Evolutionary conservation across 1,140 invertebrate species (phyloP).

Genomic region (Drosophila lowei): DNA sequence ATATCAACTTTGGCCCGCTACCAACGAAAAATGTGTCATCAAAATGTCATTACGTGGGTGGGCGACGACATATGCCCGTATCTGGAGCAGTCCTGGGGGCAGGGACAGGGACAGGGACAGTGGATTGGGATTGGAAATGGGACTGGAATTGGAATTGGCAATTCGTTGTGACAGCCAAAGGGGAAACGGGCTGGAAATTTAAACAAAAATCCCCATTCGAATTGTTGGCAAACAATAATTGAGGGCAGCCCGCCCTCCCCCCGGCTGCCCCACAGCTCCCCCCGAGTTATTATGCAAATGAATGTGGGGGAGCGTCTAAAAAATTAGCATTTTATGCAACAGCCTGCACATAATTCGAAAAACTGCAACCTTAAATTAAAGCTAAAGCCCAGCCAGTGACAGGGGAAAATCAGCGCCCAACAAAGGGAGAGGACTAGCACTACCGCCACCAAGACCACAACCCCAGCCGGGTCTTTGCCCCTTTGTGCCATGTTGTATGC

Average conservation of each 20-base stretch:
- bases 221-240: conserved; percentile 40
- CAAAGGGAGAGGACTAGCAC: conserved; percentile 9
- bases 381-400: neutral
- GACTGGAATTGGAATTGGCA: neutral
- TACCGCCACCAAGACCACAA: conserved; percentile 12
- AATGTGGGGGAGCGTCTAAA: conserved; percentile 33
- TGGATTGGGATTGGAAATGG: neutral
- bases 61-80: conserved; percentile 35
- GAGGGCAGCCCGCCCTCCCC: neutral
- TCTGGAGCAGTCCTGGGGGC: no score
- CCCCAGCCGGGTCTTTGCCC: conserved; percentile 9
- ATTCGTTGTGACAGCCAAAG: conserved; percentile 2
- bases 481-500: conserved; percentile 68
- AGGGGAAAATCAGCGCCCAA: conserved; percentile 46
- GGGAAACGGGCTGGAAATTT: conserved; percentile 20
- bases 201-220: conserved; percentile 38
- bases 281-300: conserved; percentile 52
- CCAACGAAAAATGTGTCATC: conserved; percentile 64
- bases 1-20: conserved; percentile 16
- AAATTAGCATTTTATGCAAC: conserved; percentile 55
- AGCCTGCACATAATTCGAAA: conserved; percentile 49
- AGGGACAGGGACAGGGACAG: neutral
- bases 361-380: conserved; percentile 37
- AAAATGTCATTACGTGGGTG: conserved; percentile 67
- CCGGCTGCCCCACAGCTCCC: conserved; percentile 2